Evolutionary conservation across 2,888 invertebrate species (phyloP).

Genomic region (Zygaena filipendulae): DNA sequence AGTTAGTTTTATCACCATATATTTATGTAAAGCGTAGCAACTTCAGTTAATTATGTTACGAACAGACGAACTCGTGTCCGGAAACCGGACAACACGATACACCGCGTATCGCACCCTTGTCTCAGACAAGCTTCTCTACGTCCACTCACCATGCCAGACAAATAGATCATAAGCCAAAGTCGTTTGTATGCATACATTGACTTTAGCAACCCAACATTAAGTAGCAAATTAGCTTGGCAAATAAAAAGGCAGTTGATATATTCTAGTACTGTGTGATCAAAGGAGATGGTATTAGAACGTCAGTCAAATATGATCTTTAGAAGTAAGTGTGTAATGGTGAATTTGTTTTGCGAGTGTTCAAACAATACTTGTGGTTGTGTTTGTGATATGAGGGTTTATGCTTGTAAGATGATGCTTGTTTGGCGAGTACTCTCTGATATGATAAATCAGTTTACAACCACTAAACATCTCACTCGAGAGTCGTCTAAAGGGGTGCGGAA

Average conservation of each 20-base stretch:
- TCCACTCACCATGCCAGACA: conserved; percentile 14
- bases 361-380: conserved; percentile 34
- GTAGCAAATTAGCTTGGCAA: conserved; percentile 20
- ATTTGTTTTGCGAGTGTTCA: conserved; percentile 37
- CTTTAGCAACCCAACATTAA: conserved; percentile 23
- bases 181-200: conserved; percentile 14
- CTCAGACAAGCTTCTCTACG: conserved; percentile 44
- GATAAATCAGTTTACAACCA: conserved; percentile 63
- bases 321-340: conserved; percentile 50
- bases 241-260: conserved; percentile 19
- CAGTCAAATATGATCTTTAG: conserved; percentile 53
- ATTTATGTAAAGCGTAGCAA: conserved; percentile 28
- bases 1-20: conserved; percentile 13
- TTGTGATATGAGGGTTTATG: conserved; percentile 58
- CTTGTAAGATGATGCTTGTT: conserved; percentile 68
- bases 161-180: conserved; percentile 7
- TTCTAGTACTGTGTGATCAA: too few species aligned
- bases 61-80: conserved; percentile 42
- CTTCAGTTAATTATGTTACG: conserved; percentile 60
- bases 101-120: conserved; percentile 53
- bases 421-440: conserved; percentile 54
- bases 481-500: conserved; percentile 39
- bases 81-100: conserved; percentile 66
- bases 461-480: conserved; percentile 55
- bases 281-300: too few species aligned